Evolutionary conservation across 2,113 vertebrate species (phyloP).

Genomic region (Myrmecophaga tridactyla): DNA sequence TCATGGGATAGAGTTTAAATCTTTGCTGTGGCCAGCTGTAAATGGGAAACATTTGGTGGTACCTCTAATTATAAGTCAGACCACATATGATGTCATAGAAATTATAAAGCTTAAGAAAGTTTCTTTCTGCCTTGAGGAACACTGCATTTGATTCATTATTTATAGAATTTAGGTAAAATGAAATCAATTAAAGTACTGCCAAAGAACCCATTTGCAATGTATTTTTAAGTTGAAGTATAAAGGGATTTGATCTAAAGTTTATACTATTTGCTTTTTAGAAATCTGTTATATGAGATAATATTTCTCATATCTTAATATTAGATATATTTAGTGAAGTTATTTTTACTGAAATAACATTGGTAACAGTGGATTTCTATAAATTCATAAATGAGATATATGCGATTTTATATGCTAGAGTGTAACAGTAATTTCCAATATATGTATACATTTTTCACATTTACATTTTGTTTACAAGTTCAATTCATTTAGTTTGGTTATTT

Average conservation of each 20-base stretch:
- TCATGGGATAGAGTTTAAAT: constrained; percentile 58
- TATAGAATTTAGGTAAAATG: constrained; percentile 55
- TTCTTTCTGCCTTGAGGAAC: constrained; percentile 61
- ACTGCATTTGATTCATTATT: constrained; percentile 42
- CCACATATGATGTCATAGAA: constrained; percentile 77
- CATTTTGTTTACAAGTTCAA: neutral
- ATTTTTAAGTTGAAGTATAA: constrained; percentile 20
- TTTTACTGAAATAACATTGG: constrained; percentile 36
- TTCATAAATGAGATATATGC: constrained; percentile 15
- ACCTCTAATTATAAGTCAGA: constrained; percentile 57
- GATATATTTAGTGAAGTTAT: constrained; percentile 23
- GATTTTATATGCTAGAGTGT: neutral
- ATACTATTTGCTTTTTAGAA: constrained; percentile 64
- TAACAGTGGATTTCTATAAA: neutral
- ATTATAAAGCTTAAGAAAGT: constrained; percentile 66
- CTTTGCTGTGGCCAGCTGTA: constrained; percentile 69
- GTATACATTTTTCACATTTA: neutral
- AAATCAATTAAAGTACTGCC: constrained; percentile 49
- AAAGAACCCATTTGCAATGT: neutral
- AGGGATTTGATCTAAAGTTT: neutral
- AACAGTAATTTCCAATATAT: neutral
- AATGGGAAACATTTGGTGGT: constrained; percentile 74
- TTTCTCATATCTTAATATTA: too few relatives aligned
- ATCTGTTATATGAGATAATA: neutral
- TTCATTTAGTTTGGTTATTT: neutral